A percentile compares a stretch with the other conserved stretches of the same genome.
phyloP scores from a whole-genome alignment of 2,113 vertebrate genomes.

The Xerus inauris region DNA sequence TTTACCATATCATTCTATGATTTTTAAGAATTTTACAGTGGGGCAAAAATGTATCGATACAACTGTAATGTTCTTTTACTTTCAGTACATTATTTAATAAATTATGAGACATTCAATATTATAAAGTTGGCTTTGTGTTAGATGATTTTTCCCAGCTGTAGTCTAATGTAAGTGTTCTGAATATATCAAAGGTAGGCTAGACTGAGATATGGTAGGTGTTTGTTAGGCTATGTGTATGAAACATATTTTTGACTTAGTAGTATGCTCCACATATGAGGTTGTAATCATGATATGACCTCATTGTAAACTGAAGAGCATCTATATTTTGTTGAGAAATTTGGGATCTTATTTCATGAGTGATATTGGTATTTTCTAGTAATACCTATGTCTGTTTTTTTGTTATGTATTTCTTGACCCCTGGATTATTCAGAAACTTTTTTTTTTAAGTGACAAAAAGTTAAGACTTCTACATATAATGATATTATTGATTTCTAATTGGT shows the following conservation, averaged over 20 bases:
- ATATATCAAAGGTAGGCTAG: neutral
- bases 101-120: neutral
- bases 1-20: neutral
- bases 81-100: neutral
- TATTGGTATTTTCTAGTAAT: neutral
- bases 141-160: neutral
- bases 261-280: neutral
- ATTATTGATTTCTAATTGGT: neutral
- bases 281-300: neutral
- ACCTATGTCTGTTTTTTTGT: neutral
- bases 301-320: neutral
- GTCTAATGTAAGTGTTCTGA: neutral
- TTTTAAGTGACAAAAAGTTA: neutral
- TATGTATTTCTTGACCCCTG: neutral
- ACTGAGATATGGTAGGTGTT: neutral
- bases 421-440: neutral
- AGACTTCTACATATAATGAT: neutral
- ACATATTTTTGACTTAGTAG: neutral
- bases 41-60: neutral
- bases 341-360: neutral
- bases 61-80: neutral
- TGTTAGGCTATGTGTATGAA: neutral
- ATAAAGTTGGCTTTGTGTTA: neutral
- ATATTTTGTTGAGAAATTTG: neutral
- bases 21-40: neutral